These are phyloP conservation scores for Rhagophthalmus giganteus DNA, from an alignment of 2,888 invertebrate genomes.

Conservation along the genomic window DNA sequence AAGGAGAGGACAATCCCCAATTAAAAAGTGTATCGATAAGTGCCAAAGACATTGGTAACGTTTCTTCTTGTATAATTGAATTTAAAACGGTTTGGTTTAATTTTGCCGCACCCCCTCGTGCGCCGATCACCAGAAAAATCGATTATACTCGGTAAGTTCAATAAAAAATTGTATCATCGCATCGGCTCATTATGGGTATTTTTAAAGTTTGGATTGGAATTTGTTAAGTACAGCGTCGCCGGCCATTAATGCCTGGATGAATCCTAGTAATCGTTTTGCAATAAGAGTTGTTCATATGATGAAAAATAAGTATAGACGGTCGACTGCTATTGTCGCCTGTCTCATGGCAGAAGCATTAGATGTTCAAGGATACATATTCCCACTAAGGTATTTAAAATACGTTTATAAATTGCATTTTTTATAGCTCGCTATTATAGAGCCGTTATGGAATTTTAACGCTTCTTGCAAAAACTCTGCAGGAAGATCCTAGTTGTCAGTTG, in stretches of 20 bases:
- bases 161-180: too few species aligned
- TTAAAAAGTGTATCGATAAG: constrained; percentile 36
- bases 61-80: constrained; percentile 85
- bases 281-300: constrained; percentile 81
- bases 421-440: constrained; percentile 65
- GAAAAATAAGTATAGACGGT: constrained; percentile 75
- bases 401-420: neutral
- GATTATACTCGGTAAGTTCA: constrained; percentile 84
- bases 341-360: constrained; percentile 95
- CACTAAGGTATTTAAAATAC: constrained; percentile 62
- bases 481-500: constrained; percentile 94
- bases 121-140: constrained; percentile 91
- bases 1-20: constrained; percentile 22
- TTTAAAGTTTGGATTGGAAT: constrained; percentile 87
- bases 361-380: constrained; percentile 81
- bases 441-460: constrained; percentile 88
- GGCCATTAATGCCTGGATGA: constrained; percentile 97
- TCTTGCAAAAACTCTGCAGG: constrained; percentile 86
- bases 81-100: constrained; percentile 94
- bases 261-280: constrained; percentile 89
- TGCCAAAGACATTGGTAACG: constrained; percentile 71
- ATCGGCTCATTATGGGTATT: constrained; percentile 9
- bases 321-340: constrained; percentile 87
- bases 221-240: constrained; percentile 93
- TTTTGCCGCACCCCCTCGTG: constrained; percentile 94